Evolutionary conservation across 2,113 vertebrate genomes (phyloP).

Genomic region (Salvelinus namaycush): DNA sequence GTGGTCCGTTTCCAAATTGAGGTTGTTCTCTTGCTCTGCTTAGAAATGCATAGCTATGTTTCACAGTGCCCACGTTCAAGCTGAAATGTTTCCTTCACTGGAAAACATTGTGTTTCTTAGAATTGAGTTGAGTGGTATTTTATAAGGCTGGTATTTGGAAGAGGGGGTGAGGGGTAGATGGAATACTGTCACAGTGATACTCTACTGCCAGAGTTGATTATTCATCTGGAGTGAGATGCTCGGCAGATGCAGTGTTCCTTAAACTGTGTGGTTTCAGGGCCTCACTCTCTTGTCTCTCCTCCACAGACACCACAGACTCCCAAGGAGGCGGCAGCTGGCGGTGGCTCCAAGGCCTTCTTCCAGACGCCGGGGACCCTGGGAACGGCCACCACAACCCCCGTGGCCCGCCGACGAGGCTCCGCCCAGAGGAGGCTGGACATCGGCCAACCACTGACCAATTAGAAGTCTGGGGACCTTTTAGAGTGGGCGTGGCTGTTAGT

Average conservation of each 20-base stretch:
- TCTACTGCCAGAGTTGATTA: neutral
- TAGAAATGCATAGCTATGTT: neutral
- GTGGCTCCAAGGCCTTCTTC: slow-evolving; percentile 82
- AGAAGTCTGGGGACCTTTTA: slow-evolving; percentile 18
- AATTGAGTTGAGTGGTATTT: neutral
- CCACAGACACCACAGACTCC: slow-evolving; percentile 80
- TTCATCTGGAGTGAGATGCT: neutral
- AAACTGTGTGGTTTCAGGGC: neutral
- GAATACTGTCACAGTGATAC: neutral
- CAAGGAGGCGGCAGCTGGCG: slow-evolving; percentile 68
- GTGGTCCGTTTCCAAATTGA: neutral
- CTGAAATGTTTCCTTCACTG: neutral
- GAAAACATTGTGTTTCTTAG: neutral
- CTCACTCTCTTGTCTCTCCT: neutral
- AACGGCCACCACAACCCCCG: slow-evolving; percentile 36
- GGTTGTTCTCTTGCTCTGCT: neutral
- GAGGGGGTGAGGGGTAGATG: neutral
- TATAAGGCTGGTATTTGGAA: slow-evolving; percentile 7
- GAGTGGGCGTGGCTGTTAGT: neutral
- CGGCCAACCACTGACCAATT: slow-evolving; percentile 66
- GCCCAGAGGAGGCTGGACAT: slow-evolving; percentile 90
- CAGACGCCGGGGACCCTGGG: slow-evolving; percentile 84
- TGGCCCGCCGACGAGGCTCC: slow-evolving; percentile 72
- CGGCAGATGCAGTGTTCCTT: neutral
- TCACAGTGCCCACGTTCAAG: neutral